Conservation (phyloP, 2,888 invertebrate genomes). For the Hoplodrina ambigua region DNA sequence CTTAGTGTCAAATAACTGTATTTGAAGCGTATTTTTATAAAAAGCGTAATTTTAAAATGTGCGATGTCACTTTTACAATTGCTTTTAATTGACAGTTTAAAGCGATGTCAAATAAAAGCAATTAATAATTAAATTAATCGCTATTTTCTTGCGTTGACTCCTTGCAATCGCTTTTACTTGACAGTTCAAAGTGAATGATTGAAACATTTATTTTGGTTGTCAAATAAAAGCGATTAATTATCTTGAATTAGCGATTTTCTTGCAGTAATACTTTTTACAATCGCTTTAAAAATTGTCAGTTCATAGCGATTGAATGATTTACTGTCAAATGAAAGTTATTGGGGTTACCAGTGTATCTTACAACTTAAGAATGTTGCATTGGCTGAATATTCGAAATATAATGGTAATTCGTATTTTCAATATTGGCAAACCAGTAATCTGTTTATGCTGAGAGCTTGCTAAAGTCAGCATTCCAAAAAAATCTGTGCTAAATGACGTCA, state of each 20-base stretch:
- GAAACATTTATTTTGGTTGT: no score
- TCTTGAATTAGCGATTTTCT: no score
- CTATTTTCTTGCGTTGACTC: no score
- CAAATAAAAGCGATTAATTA: no score
- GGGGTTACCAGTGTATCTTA: background rate
- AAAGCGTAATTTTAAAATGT: slow-evolving; percentile 41
- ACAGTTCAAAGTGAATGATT: no score
- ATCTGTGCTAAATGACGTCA: background rate
- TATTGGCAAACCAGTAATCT: slow-evolving; percentile 1
- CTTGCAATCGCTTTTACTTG: no score
- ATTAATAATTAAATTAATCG: no score
- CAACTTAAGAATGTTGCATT: background rate
- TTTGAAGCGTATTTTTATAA: slow-evolving; percentile 47
- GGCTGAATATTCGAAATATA: background rate
- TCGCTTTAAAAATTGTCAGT: no score
- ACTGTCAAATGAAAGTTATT: background rate
- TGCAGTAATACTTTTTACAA: no score
- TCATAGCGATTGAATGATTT: no score
- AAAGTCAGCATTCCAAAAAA: background rate
- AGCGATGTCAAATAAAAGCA: background rate
- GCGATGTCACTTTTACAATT: background rate
- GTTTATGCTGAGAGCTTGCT: background rate
- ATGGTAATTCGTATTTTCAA: background rate
- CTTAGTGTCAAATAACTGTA: slow-evolving; percentile 41
- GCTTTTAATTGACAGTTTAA: slow-evolving; percentile 21